phyloP scores from a whole-genome alignment of 2,888 invertebrate species.

The Chymomyza amoena region DNA sequence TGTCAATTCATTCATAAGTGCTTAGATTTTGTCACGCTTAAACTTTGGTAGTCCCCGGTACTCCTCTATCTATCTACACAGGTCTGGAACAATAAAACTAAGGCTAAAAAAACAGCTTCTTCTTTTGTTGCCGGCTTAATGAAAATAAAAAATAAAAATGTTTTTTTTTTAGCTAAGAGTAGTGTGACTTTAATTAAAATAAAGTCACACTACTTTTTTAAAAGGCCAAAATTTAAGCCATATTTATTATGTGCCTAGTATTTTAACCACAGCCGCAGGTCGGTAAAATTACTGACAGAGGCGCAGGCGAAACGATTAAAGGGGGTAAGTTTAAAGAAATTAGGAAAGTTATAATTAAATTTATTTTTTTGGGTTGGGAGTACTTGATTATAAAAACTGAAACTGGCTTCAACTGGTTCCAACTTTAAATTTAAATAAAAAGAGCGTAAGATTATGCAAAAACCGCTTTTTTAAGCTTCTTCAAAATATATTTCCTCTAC shows the following conservation, averaged over 20 bases:
- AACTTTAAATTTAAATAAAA: no score
- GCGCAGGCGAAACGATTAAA: background rate
- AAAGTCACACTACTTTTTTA: constrained; percentile 26
- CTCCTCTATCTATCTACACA: background rate
- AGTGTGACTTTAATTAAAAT: constrained; percentile 45
- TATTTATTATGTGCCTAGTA: constrained; percentile 26
- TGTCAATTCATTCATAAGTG: background rate
- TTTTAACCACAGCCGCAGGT: constrained; percentile 38
- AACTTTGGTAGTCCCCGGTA: background rate
- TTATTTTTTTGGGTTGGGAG: no score
- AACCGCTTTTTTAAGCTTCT: no score
- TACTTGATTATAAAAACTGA: no score
- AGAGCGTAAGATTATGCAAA: no score
- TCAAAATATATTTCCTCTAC: no score
- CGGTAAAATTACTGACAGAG: background rate
- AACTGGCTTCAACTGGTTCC: no score
- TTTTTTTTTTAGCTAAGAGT: constrained; percentile 22
- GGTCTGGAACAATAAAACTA: background rate
- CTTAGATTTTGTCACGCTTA: background rate
- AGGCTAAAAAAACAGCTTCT: constrained; percentile 12
- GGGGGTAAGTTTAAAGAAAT: background rate
- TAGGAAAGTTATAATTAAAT: no score
- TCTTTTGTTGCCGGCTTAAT: constrained; percentile 45
- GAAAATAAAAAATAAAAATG: background rate
- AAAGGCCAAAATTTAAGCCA: constrained; percentile 11